phyloP scores from a whole-genome alignment of 2,888 invertebrate species.

The Lepidocyrtoides sp. region DNA sequence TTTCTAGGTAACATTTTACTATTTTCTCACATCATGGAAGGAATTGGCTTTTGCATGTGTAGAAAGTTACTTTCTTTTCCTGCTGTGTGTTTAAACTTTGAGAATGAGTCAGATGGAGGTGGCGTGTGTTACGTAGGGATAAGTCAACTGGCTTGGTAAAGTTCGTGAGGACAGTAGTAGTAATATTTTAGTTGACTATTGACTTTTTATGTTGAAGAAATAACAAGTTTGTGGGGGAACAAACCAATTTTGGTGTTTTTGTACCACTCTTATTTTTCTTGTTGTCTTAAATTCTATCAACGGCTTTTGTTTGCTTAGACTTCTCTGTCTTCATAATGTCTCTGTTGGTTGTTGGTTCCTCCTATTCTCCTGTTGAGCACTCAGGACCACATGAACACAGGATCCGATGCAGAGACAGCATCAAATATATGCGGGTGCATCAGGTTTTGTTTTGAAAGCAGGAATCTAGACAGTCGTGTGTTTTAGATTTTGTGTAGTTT shows the following conservation, averaged over 20 bases:
- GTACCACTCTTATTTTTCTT: neutral
- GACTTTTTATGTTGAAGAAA: neutral
- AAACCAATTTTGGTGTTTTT: slow-evolving; percentile 8
- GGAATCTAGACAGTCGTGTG: too few species aligned
- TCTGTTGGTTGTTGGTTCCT: neutral
- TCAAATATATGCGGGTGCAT: neutral
- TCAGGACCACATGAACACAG: too few species aligned
- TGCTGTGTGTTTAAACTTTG: neutral
- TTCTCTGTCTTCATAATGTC: neutral
- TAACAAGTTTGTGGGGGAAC: neutral
- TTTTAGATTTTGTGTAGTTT: too few species aligned
- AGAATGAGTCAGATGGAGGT: neutral
- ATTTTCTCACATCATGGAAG: neutral
- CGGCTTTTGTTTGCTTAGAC: slow-evolving; percentile 15
- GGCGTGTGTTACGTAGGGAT: neutral
- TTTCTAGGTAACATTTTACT: neutral
- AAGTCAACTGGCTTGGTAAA: neutral
- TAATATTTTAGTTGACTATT: neutral
- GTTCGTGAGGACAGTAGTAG: neutral
- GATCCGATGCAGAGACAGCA: neutral
- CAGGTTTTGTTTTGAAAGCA: too few species aligned
- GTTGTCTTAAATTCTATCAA: neutral
- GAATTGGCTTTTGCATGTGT: too few species aligned
- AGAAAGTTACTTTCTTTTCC: neutral
- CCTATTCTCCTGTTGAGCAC: neutral